Percentiles rank a stretch among this genome's conserved stretches.
Conservation (phyloP, 2,113 vertebrate genomes). For the Rallus limicola region DNA sequence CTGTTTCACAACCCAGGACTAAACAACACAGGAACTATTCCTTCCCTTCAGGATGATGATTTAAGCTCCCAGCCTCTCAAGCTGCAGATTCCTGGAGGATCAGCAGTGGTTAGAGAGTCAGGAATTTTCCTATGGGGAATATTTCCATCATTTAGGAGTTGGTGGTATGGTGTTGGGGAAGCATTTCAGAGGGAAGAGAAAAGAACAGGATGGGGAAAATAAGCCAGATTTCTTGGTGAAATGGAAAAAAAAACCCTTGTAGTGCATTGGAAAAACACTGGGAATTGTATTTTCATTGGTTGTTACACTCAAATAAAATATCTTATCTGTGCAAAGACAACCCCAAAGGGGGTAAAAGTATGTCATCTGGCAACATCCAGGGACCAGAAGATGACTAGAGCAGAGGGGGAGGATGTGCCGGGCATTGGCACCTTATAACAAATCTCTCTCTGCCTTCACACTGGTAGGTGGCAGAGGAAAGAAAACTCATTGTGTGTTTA, state of each 20-base stretch:
- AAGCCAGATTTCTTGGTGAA: not conserved
- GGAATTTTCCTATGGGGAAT: not conserved
- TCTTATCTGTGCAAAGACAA: not conserved
- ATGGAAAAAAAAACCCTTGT: not conserved
- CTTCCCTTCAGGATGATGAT: not conserved
- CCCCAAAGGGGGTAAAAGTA: not conserved
- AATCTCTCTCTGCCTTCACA: not conserved
- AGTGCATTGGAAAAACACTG: not conserved
- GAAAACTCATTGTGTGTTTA: not conserved
- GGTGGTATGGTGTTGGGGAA: not conserved
- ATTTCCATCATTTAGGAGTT: not conserved
- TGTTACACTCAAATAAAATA: not conserved
- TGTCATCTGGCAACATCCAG: not conserved
- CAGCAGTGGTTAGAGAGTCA: too few species aligned
- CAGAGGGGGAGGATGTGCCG: not conserved
- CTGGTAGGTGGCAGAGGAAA: not conserved
- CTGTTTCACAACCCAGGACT: not conserved
- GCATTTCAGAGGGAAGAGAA: not conserved
- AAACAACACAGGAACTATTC: not conserved
- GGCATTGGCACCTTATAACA: not conserved
- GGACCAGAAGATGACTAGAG: not conserved
- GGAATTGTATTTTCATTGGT: not conserved
- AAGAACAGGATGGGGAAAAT: not conserved
- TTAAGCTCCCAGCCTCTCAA: fast-evolving
- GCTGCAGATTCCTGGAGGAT: not conserved